phyloP scores from a whole-genome alignment of 2,797 vertebrate genomes.

The Choloepus didactylus region DNA sequence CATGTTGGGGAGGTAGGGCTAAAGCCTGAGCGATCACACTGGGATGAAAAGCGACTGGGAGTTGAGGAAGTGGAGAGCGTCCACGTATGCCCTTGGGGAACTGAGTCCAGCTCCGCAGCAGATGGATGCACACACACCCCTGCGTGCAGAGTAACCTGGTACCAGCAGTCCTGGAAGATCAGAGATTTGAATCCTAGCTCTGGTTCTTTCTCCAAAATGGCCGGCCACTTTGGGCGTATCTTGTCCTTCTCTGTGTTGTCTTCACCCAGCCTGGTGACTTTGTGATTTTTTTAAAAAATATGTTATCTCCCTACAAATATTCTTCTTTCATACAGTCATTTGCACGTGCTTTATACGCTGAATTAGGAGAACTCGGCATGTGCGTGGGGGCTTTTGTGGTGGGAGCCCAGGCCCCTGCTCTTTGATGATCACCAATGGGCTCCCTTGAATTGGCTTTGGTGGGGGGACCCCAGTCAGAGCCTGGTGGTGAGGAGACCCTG shows the following conservation, averaged over 20 bases:
- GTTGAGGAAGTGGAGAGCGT: not conserved
- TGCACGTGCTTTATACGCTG: conserved; percentile 4
- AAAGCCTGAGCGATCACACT: not conserved
- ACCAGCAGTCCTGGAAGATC: not conserved
- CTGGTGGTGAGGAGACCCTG: not conserved
- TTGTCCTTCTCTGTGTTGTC: not conserved
- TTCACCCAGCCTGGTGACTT: not conserved
- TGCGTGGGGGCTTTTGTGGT: conserved; percentile 5
- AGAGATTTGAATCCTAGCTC: not conserved
- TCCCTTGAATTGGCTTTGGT: not conserved
- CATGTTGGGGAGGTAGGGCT: not conserved
- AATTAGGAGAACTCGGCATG: conserved; percentile 25
- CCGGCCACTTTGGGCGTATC: not conserved
- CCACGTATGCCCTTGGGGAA: not conserved
- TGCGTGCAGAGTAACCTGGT: not conserved
- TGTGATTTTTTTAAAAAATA: not conserved
- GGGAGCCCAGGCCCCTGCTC: conserved; percentile 9
- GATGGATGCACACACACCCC: not conserved
- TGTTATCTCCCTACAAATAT: not conserved
- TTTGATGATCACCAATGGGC: not conserved
- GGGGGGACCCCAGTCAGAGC: not conserved
- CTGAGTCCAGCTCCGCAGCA: not conserved
- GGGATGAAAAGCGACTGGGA: not conserved
- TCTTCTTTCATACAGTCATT: conserved; percentile 10
- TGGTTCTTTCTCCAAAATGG: not conserved